phyloP scores from a whole-genome alignment of 2,888 invertebrate genomes.

The Alitta virens region DNA sequence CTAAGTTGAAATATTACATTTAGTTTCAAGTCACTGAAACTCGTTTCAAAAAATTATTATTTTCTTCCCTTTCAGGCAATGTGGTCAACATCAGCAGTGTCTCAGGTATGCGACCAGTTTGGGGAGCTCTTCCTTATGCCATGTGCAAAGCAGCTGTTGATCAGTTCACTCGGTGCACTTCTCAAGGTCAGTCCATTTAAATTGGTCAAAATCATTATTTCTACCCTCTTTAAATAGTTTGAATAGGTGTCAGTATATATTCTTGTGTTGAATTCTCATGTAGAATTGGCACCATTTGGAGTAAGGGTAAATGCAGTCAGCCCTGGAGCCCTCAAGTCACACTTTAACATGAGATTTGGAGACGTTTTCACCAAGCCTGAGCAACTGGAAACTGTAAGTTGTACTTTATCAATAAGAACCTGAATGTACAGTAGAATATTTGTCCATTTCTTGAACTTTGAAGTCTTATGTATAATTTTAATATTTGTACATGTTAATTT shows the following conservation, averaged over 20 bases:
- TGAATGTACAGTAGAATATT: too few species aligned
- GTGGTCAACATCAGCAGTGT: constrained; percentile 10
- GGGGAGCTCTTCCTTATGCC: neutral
- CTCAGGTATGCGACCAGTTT: constrained; percentile 2
- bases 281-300: neutral
- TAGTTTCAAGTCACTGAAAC: too few species aligned
- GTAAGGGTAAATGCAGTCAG: neutral
- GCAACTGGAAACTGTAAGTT: constrained; percentile 4
- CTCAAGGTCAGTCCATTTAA: neutral
- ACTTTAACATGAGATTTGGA: constrained; percentile 8
- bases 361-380: neutral
- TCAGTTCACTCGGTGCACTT: constrained; percentile 5
- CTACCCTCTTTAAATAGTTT: neutral
- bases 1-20: too few species aligned
- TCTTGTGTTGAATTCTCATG: neutral
- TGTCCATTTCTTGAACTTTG: too few species aligned
- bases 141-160: constrained; percentile 2
- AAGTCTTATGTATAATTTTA: too few species aligned
- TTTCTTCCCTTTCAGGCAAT: neutral
- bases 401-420: too few species aligned
- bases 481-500: neutral
- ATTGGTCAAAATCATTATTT: too few species aligned
- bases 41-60: too few species aligned
- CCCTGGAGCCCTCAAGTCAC: constrained; percentile 1
- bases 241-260: neutral